A percentile compares a stretch with the other conserved stretches of the same genome.
Evolutionary conservation across 2,888 invertebrate species (phyloP).

Genomic region (Autographa pulchrina): DNA sequence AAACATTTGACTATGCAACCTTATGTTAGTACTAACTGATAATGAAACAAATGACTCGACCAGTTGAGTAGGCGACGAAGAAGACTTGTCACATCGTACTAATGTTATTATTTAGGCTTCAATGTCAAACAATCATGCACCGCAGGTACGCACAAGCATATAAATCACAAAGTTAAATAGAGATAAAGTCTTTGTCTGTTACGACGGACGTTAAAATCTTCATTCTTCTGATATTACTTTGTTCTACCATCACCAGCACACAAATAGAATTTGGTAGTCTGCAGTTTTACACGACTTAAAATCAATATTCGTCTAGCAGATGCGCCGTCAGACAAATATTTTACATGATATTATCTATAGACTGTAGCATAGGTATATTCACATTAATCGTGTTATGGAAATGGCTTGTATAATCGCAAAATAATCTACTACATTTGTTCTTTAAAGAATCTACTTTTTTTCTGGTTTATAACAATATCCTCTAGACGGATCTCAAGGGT

Average conservation of each 20-base stretch:
- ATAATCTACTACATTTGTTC: slow-evolving; percentile 44
- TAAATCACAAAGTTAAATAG: slow-evolving; percentile 41
- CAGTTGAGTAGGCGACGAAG: slow-evolving; percentile 35
- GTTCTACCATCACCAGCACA: neutral
- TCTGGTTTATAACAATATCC: slow-evolving; percentile 71
- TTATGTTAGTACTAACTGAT: slow-evolving; percentile 38
- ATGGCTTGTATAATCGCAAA: slow-evolving; percentile 23
- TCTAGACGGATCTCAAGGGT: slow-evolving; percentile 85
- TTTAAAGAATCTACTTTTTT: slow-evolving; percentile 40
- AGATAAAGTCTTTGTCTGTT: slow-evolving; percentile 38
- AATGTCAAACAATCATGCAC: slow-evolving; percentile 49
- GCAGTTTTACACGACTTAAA: slow-evolving; percentile 13
- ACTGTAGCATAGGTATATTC: slow-evolving; percentile 20
- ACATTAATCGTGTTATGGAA: slow-evolving; percentile 14
- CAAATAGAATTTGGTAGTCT: slow-evolving; percentile 6
- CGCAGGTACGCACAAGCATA: slow-evolving; percentile 28
- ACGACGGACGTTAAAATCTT: slow-evolving; percentile 42
- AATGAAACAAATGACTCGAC: slow-evolving; percentile 38
- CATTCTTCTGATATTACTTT: slow-evolving; percentile 43
- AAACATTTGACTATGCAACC: slow-evolving; percentile 25
- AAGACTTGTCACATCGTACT: slow-evolving; percentile 19
- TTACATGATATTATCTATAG: slow-evolving; percentile 2
- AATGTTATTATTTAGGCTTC: slow-evolving; percentile 40
- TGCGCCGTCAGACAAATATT: neutral
- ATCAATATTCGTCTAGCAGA: slow-evolving; percentile 24